Base-by-base conservation (phyloP, 2,888 invertebrate genomes). In the Tortrix viridana region DNA sequence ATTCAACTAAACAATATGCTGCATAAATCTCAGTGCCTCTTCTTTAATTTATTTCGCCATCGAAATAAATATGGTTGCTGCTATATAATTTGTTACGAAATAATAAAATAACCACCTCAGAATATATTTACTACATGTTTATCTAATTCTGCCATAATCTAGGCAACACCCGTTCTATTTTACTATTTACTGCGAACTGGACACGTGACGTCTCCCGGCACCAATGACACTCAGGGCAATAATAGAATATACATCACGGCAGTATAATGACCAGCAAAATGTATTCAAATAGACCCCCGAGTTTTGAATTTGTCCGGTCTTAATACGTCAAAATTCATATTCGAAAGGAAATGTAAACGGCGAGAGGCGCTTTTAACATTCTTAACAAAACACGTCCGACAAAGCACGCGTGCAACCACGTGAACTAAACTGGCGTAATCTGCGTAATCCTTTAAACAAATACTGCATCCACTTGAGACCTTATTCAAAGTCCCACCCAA, bases 401-500 rank as follows among this genome's bases (percentile, higher is more conserved):
- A 67, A 70, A 70, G 71, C 65, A 59, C 62, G 65, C 67, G 67
- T 18, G 22, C 23, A 77, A 75, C 79, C 79, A 77, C 70, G 71
- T 67, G 72, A 71, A 73, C 70, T 73, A 75, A 77, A 77, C 73
- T 70, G 67, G 67, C 64, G 61, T 85, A 88, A 90, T 86, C 88
- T 76, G 66, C 65, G 75, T 88, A 89, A 91, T 89, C 89, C 80
- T 80, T 87, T 87, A 84, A 85, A 83, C 83, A 89, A 88, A 88
- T 85, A 88, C 77, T 73, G 50, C 73, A 70, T 79, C 79, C 83
- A 84, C 84, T 86, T 76, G 72, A 76, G 66, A 44, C 61, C 70
- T 70, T 70, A 70, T 73, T 77, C 71, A 71, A 73, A 52, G 56
- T 62, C 69, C 88, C 86, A 87, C 86, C 86, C 86, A 88, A 80